phyloP scores from a whole-genome alignment of 2,113 vertebrate genomes.

The Prionailurus viverrinus region DNA sequence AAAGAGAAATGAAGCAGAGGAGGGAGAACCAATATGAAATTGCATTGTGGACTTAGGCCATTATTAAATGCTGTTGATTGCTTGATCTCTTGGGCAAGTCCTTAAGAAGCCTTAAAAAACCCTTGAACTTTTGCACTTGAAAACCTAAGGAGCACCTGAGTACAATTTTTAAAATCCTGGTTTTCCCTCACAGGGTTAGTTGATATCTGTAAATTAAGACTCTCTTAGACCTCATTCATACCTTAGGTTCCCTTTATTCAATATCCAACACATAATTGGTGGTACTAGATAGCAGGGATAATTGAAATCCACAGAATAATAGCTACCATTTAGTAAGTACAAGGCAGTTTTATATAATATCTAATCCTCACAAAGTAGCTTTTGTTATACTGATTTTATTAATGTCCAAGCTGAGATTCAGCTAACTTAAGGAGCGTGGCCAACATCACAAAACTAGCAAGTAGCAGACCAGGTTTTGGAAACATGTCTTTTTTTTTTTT shows the following conservation, averaged over 20 bases:
- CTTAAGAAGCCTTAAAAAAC: neutral
- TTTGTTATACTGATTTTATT: constrained; percentile 53
- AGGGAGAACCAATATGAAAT: neutral
- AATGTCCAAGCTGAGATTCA: constrained; percentile 26
- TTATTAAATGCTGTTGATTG: neutral
- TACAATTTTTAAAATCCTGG: neutral
- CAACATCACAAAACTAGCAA: constrained; percentile 57
- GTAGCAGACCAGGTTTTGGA: constrained; percentile 47
- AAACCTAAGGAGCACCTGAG: neutral
- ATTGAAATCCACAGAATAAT: constrained; percentile 57
- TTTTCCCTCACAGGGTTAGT: neutral
- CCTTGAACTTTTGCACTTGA: neutral
- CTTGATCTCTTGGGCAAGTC: neutral
- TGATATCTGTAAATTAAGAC: constrained; percentile 54
- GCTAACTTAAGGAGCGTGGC: constrained; percentile 47
- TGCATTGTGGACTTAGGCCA: neutral
- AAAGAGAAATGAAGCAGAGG: neutral
- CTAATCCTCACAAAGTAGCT: constrained; percentile 59
- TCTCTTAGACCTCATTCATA: constrained; percentile 41
- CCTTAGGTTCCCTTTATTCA: constrained; percentile 43
- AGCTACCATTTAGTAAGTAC: constrained; percentile 59
- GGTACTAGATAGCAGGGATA: constrained; percentile 35
- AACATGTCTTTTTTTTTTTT: neutral
- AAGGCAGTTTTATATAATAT: constrained; percentile 47
- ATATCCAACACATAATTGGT: constrained; percentile 48